Evolutionary conservation across 2,888 invertebrate genomes (phyloP), one percentile per base, ranked within the genome.

Genomic region (Parasteatoda lunata): DNA sequence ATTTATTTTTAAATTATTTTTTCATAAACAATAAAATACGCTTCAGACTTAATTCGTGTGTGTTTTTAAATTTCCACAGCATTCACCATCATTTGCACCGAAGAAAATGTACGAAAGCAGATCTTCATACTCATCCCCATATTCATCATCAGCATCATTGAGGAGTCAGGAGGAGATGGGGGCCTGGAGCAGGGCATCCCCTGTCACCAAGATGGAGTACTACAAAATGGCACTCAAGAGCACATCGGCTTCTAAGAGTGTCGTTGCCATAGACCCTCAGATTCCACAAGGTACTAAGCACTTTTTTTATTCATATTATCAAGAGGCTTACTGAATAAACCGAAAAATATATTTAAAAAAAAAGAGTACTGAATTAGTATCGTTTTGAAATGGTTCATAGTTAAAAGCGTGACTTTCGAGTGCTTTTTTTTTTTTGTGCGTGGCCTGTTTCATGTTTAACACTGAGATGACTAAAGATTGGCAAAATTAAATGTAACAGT

Each of bases 181-280:
- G 47, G 54, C 79, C 52, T 84, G 78, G 79, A 79, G 52, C 64
- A 69, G 85, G 59, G 79, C 75, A 30, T 51, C 66, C 54, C 71
- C 80, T 5, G 30, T 72, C 11, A 59, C 79, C 47, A 78, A 78
- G 48, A 30, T 30, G 30, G 84, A 79, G 59, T 84, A 84, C 79
- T 85, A 85, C 71, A 80, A 52, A 52, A 75, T 85, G 85, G 15
- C 70, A 47, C 11, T 76, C 64, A 85, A 85, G 76, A 76, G 79
- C 76, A 79, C 85, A 79, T 85, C 85, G 5, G 85, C 85, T 45
- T 65, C 85, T 69, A 85, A 80, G 71, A 85, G 85, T 30, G 54
- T 65, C 9, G 13, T 78, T 11, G 52, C 68, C 13, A 59, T 84
- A 9, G 85, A 85, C 9, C 85, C 79, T 9, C 45, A 68, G 48